Evolutionary conservation across 2,113 vertebrate genomes (phyloP), one percentile per base, ranked within the genome.

Genomic region (Procapra przewalskii): DNA sequence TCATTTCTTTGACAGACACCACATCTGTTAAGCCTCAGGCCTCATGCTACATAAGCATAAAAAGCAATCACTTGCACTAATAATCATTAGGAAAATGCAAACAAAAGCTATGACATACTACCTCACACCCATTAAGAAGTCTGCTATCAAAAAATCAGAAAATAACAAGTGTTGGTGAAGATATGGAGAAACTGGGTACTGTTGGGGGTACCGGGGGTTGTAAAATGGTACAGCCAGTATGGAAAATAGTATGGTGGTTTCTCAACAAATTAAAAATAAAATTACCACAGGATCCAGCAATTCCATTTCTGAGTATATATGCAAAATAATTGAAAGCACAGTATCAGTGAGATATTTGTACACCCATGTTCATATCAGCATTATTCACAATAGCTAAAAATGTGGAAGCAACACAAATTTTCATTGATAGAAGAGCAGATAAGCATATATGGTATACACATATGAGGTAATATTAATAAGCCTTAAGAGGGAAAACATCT

Each of bases 111-210:
- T 7, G 21, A 84, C 29, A 60, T 62, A 54, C 7, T 36, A 15
- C 4, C 33, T 52, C 43, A 60, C 11, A 88, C 7, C 40, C 2
- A 6, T 77, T n/a, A 54, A n/a, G n/a, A 88, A 27, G 11, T 36
- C 50, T 89, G 14, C 11, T 16, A 25, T 43, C 3, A 43, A 71
- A 81, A 88, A 52, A 60, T 1, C 8, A 57, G 31, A 81, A 81
- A 88, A 91, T 59, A 52, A 54, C 81, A 64, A 86, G 40, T 59
- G n/a, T 29, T 60, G 60, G 27, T 89, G 45, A 89, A 71, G n/a
- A 83, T n/a, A 16, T 25, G 62, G 90, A 83, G 29, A 83, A 43
- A 45, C 7, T n/a, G 8, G 19, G 7, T 48, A 33, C 8, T 27
- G 19, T 33, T 45, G 36, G 33, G n/a, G 2, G 9, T 3, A 21